These are phyloP conservation scores for Eutolmus rufibarbis DNA, from an alignment of 2,888 invertebrate species.

Conservation along the genomic window DNA sequence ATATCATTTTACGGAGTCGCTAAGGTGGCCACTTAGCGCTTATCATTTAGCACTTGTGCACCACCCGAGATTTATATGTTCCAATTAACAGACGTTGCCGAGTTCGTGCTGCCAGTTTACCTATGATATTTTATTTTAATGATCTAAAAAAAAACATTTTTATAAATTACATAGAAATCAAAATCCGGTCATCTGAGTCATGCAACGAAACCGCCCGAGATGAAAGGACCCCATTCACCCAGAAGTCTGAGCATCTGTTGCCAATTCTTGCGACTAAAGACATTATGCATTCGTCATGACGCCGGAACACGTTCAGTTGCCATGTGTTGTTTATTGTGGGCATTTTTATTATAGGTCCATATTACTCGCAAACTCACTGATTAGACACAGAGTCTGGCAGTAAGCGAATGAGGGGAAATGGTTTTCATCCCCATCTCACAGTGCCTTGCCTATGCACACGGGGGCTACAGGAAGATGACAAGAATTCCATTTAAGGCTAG, in stretches of 20 bases:
- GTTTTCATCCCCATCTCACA: neutral
- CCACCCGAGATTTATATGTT: neutral
- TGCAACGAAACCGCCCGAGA: neutral
- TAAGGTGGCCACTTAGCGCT: slow-evolving; percentile 11
- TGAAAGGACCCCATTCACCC: neutral
- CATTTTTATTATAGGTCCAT: neutral
- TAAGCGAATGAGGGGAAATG: neutral
- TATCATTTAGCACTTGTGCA: slow-evolving; percentile 14
- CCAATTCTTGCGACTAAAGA: neutral
- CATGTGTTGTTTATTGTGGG: neutral
- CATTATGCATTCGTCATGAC: neutral
- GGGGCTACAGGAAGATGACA: neutral
- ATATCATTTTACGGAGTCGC: neutral
- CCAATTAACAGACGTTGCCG: neutral
- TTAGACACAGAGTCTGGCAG: neutral
- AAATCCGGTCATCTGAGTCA: neutral
- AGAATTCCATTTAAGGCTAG: neutral
- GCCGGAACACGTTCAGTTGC: neutral
- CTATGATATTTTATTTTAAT: neutral
- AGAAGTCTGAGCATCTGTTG: neutral
- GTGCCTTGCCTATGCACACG: neutral
- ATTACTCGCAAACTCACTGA: neutral
- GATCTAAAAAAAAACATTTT: neutral
- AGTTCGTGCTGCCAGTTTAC: neutral
- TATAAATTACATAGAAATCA: neutral